phyloP scores from a whole-genome alignment of 2,888 invertebrate species.

The Pediacus dermestoides region DNA sequence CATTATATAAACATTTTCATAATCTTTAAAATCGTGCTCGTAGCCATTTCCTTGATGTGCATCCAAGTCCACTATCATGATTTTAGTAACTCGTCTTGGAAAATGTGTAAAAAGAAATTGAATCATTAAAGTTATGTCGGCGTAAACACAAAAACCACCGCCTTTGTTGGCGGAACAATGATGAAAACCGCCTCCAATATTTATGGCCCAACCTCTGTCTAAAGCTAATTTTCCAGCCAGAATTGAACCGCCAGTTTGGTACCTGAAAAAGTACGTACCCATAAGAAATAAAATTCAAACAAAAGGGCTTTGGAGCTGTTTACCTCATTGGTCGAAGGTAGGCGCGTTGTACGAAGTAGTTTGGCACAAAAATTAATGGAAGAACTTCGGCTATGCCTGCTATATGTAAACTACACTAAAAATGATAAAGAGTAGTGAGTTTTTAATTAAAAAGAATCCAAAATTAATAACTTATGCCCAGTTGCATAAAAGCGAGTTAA shows the following conservation, averaged over 20 bases:
- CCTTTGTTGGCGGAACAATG: constrained; percentile 75
- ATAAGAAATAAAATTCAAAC: constrained; percentile 4
- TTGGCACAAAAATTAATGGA: constrained; percentile 70
- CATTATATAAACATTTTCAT: constrained; percentile 75
- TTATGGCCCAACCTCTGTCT: constrained; percentile 83
- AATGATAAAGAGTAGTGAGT: too few relatives aligned
- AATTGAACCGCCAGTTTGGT: constrained; percentile 79
- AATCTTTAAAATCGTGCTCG: constrained; percentile 72
- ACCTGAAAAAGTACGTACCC: constrained; percentile 47
- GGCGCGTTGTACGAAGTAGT: constrained; percentile 68
- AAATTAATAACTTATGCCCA: too few relatives aligned
- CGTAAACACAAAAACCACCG: constrained; percentile 88
- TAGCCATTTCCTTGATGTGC: constrained; percentile 94
- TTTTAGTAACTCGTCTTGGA: constrained; percentile 54
- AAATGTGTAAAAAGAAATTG: constrained; percentile 60
- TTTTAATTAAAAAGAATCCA: too few relatives aligned
- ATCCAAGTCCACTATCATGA: constrained; percentile 88
- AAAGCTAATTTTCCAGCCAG: constrained; percentile 79
- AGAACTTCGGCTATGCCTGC: constrained; percentile 79
- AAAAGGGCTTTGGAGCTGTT: not conserved
- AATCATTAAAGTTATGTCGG: constrained; percentile 79
- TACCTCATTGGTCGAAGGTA: constrained; percentile 78
- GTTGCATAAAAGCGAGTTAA: too few relatives aligned
- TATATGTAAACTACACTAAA: constrained; percentile 76
- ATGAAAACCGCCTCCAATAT: constrained; percentile 89